Evolutionary conservation across 2,888 invertebrate species (phyloP).

Genomic region (Stenchaetothrips biformis): DNA sequence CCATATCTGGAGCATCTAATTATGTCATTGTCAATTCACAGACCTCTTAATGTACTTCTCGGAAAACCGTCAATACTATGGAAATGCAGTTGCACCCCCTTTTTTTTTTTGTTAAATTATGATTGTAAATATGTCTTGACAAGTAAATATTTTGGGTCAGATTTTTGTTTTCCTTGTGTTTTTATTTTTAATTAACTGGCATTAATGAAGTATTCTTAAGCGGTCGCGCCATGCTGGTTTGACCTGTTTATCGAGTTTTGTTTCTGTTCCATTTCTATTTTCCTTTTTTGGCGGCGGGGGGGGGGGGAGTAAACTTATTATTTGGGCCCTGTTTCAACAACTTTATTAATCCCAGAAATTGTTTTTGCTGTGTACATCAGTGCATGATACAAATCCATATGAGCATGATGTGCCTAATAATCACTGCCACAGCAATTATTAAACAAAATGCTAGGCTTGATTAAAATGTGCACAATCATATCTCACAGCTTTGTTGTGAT

Average conservation of each 20-base stretch:
- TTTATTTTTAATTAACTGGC: background rate
- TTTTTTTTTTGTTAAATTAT: background rate
- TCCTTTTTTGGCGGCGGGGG: too few species aligned
- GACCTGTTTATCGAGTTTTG: background rate
- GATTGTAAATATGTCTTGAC: background rate
- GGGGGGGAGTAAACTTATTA: background rate
- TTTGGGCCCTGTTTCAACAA: background rate
- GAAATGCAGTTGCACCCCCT: background rate
- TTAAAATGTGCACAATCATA: slow-evolving; percentile 22
- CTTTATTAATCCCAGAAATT: background rate
- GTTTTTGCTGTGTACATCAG: slow-evolving; percentile 1
- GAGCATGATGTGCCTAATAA: slow-evolving; percentile 18
- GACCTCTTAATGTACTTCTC: background rate
- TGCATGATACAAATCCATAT: background rate
- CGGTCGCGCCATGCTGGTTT: background rate
- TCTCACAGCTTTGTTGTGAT: slow-evolving; percentile 24
- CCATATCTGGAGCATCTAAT: background rate
- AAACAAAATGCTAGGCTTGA: slow-evolving; percentile 10
- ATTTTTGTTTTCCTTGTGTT: background rate
- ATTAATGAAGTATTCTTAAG: slow-evolving; percentile 1
- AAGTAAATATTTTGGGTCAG: background rate
- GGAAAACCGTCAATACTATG: background rate
- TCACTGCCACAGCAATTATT: slow-evolving; percentile 10
- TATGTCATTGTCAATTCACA: background rate
- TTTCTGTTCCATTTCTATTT: too few species aligned